Conservation (phyloP, 2,113 vertebrate species). For the Megaceryle maxima region DNA sequence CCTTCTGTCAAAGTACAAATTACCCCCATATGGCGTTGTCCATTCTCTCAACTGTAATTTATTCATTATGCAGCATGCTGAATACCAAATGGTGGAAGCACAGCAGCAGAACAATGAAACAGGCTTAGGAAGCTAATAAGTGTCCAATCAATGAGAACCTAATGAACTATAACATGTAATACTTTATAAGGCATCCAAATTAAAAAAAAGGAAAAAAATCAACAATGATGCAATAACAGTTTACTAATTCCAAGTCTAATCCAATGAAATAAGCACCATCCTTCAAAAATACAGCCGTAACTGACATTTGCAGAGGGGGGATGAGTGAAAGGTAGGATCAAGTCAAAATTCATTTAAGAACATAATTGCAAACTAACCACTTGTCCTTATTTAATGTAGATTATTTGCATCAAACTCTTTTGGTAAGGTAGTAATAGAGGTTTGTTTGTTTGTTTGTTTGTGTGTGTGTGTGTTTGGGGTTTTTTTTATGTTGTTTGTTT, state of each 20-base stretch:
- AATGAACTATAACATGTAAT: conserved; percentile 40
- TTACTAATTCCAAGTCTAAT: conserved; percentile 4
- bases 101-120: conserved; percentile 45
- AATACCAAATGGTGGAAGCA: conserved; percentile 61
- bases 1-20: conserved; percentile 69
- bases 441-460: too few relatives aligned
- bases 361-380: not conserved
- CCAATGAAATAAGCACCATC: not conserved
- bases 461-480: too few relatives aligned
- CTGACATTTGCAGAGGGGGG: not conserved
- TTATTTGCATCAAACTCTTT: not conserved
- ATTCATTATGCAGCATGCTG: conserved; percentile 53
- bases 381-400: not conserved
- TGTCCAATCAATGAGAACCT: conserved; percentile 28
- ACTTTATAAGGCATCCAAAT: conserved; percentile 19
- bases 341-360: not conserved
- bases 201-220: not conserved
- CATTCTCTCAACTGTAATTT: conserved; percentile 67
- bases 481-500: too few relatives aligned
- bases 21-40: conserved; percentile 58
- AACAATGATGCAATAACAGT: not conserved
- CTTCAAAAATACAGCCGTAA: not conserved
- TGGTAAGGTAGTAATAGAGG: not conserved
- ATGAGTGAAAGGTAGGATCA: not conserved
- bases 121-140: conserved; percentile 33